Conservation (phyloP, 1,140 invertebrate genomes). For the Drosophila sturtevanti region DNA sequence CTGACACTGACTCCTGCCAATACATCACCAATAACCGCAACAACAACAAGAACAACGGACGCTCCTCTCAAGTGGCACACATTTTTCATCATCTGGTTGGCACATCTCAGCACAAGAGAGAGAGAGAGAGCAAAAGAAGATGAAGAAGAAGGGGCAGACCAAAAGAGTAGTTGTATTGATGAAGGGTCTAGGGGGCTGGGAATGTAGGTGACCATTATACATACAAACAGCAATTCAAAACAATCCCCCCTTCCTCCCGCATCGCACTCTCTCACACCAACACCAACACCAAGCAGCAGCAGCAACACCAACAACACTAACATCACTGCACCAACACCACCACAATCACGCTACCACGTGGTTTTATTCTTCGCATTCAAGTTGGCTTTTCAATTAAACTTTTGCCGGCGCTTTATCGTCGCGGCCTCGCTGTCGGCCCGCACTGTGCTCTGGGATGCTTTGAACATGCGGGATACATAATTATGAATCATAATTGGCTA, state of each 20-base stretch:
- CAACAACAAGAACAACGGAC: constrained; percentile 4
- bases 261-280: background rate
- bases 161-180: background rate
- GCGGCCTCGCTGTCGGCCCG: background rate
- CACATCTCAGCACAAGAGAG: constrained; percentile 40
- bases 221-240: constrained; percentile 27
- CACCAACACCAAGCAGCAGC: constrained; percentile 19
- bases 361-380: constrained; percentile 47
- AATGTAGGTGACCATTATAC: background rate
- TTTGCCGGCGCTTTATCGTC: constrained; percentile 50
- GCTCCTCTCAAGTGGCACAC: constrained; percentile 66
- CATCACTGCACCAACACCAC: constrained; percentile 23
- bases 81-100: constrained; percentile 78
- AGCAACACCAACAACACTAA: constrained; percentile 26
- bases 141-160: constrained; percentile 15
- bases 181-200: background rate
- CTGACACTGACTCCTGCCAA: constrained; percentile 56
- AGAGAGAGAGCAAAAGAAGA: constrained; percentile 27
- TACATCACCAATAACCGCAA: constrained; percentile 49
- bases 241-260: constrained; percentile 24
- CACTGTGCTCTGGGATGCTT: constrained; percentile 28
- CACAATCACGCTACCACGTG: constrained; percentile 63
- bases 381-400: constrained; percentile 66
- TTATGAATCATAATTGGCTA: constrained; percentile 5
- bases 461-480: constrained; percentile 8